Evolutionary conservation across 2,888 invertebrate genomes (phyloP).

Genomic region (Drosophila setosimentum): DNA sequence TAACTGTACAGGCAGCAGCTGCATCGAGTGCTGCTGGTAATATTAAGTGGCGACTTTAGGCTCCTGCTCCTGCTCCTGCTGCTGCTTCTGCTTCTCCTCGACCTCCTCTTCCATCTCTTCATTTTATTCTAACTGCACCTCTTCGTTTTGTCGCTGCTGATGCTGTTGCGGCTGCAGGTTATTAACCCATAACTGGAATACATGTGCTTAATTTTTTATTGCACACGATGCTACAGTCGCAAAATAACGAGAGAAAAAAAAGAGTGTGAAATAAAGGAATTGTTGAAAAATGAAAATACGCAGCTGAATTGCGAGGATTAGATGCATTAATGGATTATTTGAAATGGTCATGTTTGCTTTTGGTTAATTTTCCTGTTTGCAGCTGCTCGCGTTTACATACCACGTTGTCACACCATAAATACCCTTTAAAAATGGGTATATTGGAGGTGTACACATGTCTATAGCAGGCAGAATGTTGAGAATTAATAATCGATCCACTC

Average conservation of each 20-base stretch:
- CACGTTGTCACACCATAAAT: neutral
- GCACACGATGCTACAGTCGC: slow-evolving; percentile 31
- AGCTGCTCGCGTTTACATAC: slow-evolving; percentile 27
- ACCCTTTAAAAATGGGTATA: neutral
- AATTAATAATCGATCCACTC: neutral
- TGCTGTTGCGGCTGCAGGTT: slow-evolving; percentile 56
- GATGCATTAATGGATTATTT: slow-evolving; percentile 70
- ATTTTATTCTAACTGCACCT: slow-evolving; percentile 13
- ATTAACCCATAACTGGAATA: slow-evolving; percentile 75
- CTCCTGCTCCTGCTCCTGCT: slow-evolving; percentile 7
- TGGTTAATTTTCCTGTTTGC: slow-evolving; percentile 34
- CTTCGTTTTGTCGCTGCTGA: neutral
- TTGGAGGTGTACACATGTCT: neutral
- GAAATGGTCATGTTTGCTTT: slow-evolving; percentile 23
- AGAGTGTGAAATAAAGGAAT: slow-evolving; percentile 1
- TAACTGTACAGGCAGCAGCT: slow-evolving; percentile 43
- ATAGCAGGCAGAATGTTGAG: fast-evolving
- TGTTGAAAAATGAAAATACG: slow-evolving; percentile 36
- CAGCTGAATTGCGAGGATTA: slow-evolving; percentile 57
- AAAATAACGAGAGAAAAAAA: slow-evolving; percentile 8
- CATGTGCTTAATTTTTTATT: slow-evolving; percentile 68
- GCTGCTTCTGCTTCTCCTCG: neutral
- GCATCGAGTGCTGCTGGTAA: slow-evolving; percentile 67
- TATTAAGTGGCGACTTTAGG: slow-evolving; percentile 67
- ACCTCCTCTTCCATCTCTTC: neutral